Evolutionary conservation across 2,797 vertebrate species (phyloP), one percentile per base, ranked within the genome.

Genomic region (Gambusia yucatana): DNA sequence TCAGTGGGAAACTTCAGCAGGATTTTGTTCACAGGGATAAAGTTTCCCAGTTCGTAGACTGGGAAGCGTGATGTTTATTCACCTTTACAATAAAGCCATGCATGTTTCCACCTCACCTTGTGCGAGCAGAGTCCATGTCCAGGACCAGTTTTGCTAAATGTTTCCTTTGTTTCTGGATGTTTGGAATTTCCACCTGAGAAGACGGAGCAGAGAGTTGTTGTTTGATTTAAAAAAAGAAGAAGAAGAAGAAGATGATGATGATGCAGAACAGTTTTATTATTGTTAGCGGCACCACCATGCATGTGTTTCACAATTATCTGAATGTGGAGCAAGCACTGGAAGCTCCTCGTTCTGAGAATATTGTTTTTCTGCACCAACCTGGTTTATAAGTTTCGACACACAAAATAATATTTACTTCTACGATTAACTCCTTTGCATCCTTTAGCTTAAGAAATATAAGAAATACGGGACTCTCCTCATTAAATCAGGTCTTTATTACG

Each of bases 161-260:
- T 90, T 99, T 99, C 93, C 98, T 98, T 94, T 99, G 98, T 93
- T 99, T 99, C 89, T 99, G 98, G 93, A 99, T 99, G 73, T 99
- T 99, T 44, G 98, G 98, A 90, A 99, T 99, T 93, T 99, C 98
- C 90, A 98, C 97, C 98, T 99, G 92, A 67, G 82, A 87, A 69
- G 48, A 79, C 80, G 39, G 76, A 85, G 77, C 50, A 89, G 28
- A 86, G 76, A 82, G 67, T 39, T 50, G 50, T 55, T 28, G 55
- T 14, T 59, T 59, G 50, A n/a, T 52, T 52, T 10, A 25, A 52
- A 52, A 52, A 3, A 52, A 25, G 8, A 52, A 9, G 8, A 25
- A 52, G 16, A 47, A 16, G 14, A 50, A 47, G 14, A 47, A 47
- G 20, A 50, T 7, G 22, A 10, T 63, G 28, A 75, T 0, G 4